Evolutionary conservation across 2,113 vertebrate species (phyloP).

Genomic region (Passer montanus): DNA sequence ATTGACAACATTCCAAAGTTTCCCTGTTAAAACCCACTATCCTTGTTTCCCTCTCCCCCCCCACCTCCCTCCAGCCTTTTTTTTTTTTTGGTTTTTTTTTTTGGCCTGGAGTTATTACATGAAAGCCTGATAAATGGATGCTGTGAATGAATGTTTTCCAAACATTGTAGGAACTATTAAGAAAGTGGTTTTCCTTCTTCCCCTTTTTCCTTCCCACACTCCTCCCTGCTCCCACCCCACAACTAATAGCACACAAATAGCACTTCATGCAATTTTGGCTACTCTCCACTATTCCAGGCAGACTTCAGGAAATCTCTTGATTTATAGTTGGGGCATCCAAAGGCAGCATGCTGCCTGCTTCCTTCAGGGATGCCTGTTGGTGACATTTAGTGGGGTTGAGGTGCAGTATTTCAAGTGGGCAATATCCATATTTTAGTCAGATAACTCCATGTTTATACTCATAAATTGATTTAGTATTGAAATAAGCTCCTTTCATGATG

Average conservation of each 20-base stretch:
- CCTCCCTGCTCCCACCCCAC: not conserved
- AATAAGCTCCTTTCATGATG: constrained; percentile 52
- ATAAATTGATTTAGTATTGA: constrained; percentile 64
- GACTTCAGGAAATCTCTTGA: constrained; percentile 68
- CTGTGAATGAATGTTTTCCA: constrained; percentile 58
- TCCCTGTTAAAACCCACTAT: not conserved
- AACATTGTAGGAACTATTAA: constrained; percentile 60
- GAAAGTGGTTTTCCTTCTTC: constrained; percentile 61
- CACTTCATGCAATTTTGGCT: constrained; percentile 60
- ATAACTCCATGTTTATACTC: constrained; percentile 51
- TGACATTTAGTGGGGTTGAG: constrained; percentile 53
- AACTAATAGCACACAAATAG: constrained; percentile 64
- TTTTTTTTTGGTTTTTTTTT: not conserved
- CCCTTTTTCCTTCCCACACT: constrained; percentile 57
- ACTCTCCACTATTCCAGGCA: constrained; percentile 60
- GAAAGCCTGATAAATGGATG: constrained; percentile 62
- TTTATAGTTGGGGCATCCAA: constrained; percentile 60
- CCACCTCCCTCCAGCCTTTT: not conserved
- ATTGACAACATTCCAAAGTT: not conserved
- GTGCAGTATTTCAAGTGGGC: constrained; percentile 64
- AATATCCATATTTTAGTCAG: constrained; percentile 65
- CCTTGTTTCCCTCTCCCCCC: not conserved
- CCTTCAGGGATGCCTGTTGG: constrained; percentile 56
- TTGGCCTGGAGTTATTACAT: constrained; percentile 6
- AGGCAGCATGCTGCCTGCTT: constrained; percentile 58